Conservation (phyloP, 2,113 vertebrate species). For the Tenebrosternarchus preto region DNA sequence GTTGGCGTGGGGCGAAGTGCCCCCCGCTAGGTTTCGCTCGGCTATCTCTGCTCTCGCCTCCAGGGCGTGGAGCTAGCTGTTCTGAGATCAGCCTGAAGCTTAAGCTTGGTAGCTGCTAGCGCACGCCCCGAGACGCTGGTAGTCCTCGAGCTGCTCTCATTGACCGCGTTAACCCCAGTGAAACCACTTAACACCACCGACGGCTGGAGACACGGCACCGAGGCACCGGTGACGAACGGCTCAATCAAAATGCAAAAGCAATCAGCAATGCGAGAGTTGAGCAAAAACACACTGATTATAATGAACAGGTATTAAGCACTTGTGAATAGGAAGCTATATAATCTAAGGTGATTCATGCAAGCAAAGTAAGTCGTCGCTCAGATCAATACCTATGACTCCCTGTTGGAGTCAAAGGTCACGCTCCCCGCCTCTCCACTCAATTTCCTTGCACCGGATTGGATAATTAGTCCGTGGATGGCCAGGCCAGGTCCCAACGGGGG, state of each 20-base stretch:
- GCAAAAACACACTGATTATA: conserved; percentile 55
- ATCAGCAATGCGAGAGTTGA: conserved; percentile 49
- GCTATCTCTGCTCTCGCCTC: too few species aligned
- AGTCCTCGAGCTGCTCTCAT: not conserved
- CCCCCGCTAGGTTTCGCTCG: too few species aligned
- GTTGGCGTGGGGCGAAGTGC: too few species aligned
- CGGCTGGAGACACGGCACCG: not conserved
- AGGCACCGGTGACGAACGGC: not conserved
- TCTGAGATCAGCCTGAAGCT: conserved; percentile 7
- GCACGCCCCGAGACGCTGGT: not conserved
- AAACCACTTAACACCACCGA: conserved; percentile 3
- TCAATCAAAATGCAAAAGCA: conserved; percentile 53
- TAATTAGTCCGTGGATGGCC: conserved; percentile 44
- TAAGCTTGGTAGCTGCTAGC: not conserved
- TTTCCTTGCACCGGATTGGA: conserved; percentile 48
- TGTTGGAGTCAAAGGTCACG: conserved; percentile 51
- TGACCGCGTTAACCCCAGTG: conserved; percentile 22
- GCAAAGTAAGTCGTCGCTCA: conserved; percentile 37
- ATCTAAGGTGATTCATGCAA: conserved; percentile 52
- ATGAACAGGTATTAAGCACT: conserved; percentile 54
- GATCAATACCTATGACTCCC: conserved; percentile 38
- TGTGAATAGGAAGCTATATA: conserved; percentile 48
- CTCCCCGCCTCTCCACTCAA: conserved; percentile 52
- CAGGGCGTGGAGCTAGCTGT: not conserved
- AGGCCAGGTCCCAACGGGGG: conserved; percentile 10